Evolutionary conservation across 2,113 vertebrate species (phyloP).

Genomic region (Indicator maculatus): DNA sequence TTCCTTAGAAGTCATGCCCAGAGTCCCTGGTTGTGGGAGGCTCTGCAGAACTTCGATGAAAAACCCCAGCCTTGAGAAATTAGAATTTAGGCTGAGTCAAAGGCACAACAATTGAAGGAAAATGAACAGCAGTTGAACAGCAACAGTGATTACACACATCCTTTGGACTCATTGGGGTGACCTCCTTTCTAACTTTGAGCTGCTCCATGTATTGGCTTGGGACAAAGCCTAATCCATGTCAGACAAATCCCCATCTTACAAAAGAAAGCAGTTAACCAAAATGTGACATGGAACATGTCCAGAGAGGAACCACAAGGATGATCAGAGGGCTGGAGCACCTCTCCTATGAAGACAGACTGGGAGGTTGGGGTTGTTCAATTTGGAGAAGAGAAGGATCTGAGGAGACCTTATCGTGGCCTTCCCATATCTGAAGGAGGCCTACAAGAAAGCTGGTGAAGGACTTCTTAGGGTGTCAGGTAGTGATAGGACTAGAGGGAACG

Average conservation of each 20-base stretch:
- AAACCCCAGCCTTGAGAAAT: not conserved
- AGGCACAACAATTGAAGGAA: slow-evolving; percentile 52
- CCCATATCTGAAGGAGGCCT: no score
- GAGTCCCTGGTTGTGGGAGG: not conserved
- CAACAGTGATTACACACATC: not conserved
- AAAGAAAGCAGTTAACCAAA: not conserved
- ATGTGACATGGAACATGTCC: not conserved
- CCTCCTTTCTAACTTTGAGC: not conserved
- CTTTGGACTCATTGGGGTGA: not conserved
- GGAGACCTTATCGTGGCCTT: no score
- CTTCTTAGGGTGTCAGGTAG: no score
- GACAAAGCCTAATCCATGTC: not conserved
- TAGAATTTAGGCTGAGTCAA: not conserved
- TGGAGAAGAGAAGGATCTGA: no score
- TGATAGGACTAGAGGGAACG: no score
- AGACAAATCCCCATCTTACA: not conserved
- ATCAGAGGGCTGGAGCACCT: no score
- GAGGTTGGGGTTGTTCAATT: no score
- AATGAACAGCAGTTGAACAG: not conserved
- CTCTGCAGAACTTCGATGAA: not conserved
- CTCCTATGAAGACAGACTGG: no score
- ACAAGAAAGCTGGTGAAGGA: no score
- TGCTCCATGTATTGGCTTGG: rapidly evolving
- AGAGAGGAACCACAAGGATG: no score
- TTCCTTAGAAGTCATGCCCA: slow-evolving; percentile 22